Base-by-base conservation (phyloP, 2,797 vertebrate species). In the Leucoraja ocellata region DNA sequence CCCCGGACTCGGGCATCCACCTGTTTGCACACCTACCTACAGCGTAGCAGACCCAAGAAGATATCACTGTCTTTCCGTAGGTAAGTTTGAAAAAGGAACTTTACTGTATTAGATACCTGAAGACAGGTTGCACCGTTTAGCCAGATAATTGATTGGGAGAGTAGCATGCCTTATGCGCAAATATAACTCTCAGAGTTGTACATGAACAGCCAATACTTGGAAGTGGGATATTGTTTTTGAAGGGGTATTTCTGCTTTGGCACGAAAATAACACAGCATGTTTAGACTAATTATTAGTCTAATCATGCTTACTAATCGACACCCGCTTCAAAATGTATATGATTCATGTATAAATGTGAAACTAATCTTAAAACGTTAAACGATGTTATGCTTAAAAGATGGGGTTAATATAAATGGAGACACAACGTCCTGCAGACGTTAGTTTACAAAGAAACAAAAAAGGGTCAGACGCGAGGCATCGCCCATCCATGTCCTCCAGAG, bases 21-120 rank as follows among this genome's bases (percentile, higher is more conserved):
- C 97, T 94, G 96, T 97, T 94, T 97, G 97, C 95, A 93, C 97
- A 93, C 95, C 98, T 94, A 96, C 98, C 94, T 99, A 98, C 97
- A 98, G 97, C 96, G 97, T 99, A 96, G 98, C 98, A 92, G 98
- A 99, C 93, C 98, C 98, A 16, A 97, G 98, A 95, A 98, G 98
- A 95, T 99, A 98, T 94, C 99, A 99, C 96, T 99, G 98, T 93
- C 97, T 99, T 93, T 95, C 97, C 94, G 96, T 99, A 95, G 98
- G 99, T 99, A 97, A 97, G 98, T 54, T 65, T 74, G 9, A 74
- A 92, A 92, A 58, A 36, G 11, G 23, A 28, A 63, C 9, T 81
- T 65, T 1, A 76, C 11, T 39, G 21, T 5, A 2, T 14, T 46
- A 92, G 46, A 46, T 14, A 54, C 39, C 36, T 76, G 23, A n/a